Evolutionary conservation across 2,888 invertebrate genomes (phyloP).

Genomic region (Chymomyza procnemis): DNA sequence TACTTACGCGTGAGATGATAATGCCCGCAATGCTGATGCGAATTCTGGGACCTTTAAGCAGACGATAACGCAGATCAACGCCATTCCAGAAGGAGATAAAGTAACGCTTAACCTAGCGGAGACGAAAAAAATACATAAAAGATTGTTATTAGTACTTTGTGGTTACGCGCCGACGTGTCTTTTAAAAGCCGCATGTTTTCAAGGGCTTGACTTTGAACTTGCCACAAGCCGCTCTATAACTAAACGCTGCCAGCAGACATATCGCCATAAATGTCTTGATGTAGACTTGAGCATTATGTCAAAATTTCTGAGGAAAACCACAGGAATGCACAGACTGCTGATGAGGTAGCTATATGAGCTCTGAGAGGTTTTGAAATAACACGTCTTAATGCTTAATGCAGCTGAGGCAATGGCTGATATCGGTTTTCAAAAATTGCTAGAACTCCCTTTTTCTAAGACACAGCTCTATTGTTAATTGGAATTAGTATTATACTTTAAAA

Average conservation of each 20-base stretch:
- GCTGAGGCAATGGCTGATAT: too few species aligned
- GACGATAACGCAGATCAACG: slow-evolving; percentile 93
- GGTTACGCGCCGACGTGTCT: slow-evolving; percentile 11
- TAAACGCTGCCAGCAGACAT: slow-evolving; percentile 42
- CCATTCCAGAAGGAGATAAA: slow-evolving; percentile 98
- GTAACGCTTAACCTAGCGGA: slow-evolving; percentile 91
- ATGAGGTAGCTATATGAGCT: background rate
- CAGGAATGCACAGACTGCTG: background rate
- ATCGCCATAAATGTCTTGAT: slow-evolving; percentile 47
- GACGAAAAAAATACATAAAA: background rate
- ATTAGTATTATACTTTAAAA: too few species aligned
- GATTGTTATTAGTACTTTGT: background rate
- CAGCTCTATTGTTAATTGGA: too few species aligned
- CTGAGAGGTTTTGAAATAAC: background rate
- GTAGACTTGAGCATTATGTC: too few species aligned
- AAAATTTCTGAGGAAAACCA: background rate
- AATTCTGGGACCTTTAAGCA: slow-evolving; percentile 94
- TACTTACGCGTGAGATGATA: slow-evolving; percentile 93
- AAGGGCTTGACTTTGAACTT: slow-evolving; percentile 44
- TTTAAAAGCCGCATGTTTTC: slow-evolving; percentile 20
- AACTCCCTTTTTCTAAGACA: too few species aligned
- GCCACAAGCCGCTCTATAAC: slow-evolving; percentile 37
- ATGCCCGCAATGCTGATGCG: slow-evolving; percentile 96
- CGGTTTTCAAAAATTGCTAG: too few species aligned
- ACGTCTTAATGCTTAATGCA: too few species aligned